A percentile compares a stretch with the other conserved stretches of the same genome.
phyloP scores from a whole-genome alignment of 1,140 invertebrate species.

The Diprion similis region DNA sequence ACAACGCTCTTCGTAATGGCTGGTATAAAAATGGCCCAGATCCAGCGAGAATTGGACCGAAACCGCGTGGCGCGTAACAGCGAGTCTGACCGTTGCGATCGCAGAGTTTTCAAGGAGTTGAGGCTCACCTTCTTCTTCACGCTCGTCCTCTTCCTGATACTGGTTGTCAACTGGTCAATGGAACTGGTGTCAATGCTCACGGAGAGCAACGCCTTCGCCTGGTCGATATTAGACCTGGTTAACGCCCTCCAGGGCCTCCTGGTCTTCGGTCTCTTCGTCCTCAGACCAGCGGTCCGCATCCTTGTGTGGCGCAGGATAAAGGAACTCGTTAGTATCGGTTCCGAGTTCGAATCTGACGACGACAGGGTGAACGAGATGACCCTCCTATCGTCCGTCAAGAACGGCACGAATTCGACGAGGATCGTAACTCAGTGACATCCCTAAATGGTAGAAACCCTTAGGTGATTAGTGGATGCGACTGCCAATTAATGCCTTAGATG shows the following conservation, averaged over 20 bases:
- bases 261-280: slow-evolving; percentile 61
- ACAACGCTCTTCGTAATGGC: slow-evolving; percentile 65
- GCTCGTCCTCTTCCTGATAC: slow-evolving; percentile 62
- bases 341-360: slow-evolving; percentile 32
- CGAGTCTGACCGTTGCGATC: slow-evolving; percentile 47
- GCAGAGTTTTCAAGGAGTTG: slow-evolving; percentile 43
- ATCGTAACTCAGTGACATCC: neutral
- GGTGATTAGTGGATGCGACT: too few species aligned
- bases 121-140: slow-evolving; percentile 55
- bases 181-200: slow-evolving; percentile 63
- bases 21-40: slow-evolving; percentile 46
- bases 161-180: slow-evolving; percentile 66
- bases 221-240: slow-evolving; percentile 62
- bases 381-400: slow-evolving; percentile 45
- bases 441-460: too few species aligned
- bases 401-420: slow-evolving; percentile 26
- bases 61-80: slow-evolving; percentile 48
- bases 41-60: slow-evolving; percentile 50
- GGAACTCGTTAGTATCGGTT: slow-evolving; percentile 39
- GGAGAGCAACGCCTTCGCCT: slow-evolving; percentile 53
- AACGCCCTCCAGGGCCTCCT: slow-evolving; percentile 63
- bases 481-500: too few species aligned
- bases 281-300: slow-evolving; percentile 60
- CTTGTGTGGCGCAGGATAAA: slow-evolving; percentile 52
- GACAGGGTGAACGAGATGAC: slow-evolving; percentile 43